Conservation (phyloP, 2,888 invertebrate species). For the Cheilosia soror region DNA sequence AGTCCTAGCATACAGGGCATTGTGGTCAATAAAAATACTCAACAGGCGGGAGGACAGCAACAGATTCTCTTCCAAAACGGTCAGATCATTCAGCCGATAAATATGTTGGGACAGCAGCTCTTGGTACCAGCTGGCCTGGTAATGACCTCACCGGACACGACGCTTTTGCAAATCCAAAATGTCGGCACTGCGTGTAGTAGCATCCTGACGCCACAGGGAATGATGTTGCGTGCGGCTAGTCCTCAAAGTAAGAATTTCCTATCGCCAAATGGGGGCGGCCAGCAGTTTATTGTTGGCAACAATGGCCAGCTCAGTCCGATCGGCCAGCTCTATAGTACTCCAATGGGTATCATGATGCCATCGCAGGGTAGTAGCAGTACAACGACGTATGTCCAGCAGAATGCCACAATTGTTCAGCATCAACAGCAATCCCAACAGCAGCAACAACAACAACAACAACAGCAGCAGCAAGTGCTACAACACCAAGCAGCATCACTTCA, state of each 20-base stretch:
- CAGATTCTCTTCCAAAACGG: slow-evolving; percentile 83
- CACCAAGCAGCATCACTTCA: slow-evolving; percentile 85
- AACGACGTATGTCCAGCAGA: slow-evolving; percentile 92
- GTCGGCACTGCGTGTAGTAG: slow-evolving; percentile 87
- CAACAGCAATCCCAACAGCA: slow-evolving; percentile 86
- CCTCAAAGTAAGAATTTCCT: slow-evolving; percentile 90
- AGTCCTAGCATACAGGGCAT: slow-evolving; percentile 91
- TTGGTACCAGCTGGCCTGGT: slow-evolving; percentile 94
- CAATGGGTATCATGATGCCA: slow-evolving; percentile 83
- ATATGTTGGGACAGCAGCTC: slow-evolving; percentile 92
- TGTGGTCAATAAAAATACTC: slow-evolving; percentile 84
- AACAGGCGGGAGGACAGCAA: slow-evolving; percentile 84
- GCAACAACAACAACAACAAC: slow-evolving; percentile 77
- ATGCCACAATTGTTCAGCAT: slow-evolving; percentile 93
- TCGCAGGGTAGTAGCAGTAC: slow-evolving; percentile 84
- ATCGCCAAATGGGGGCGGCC: slow-evolving; percentile 87
- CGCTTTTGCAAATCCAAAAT: slow-evolving; percentile 91
- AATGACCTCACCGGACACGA: slow-evolving; percentile 92
- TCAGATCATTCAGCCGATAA: slow-evolving; percentile 92
- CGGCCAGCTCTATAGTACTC: slow-evolving; percentile 83
- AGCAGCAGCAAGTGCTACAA: slow-evolving; percentile 86
- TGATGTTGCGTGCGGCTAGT: slow-evolving; percentile 91
- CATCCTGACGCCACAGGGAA: slow-evolving; percentile 88
- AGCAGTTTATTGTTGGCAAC: slow-evolving; percentile 90
- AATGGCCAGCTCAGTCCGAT: slow-evolving; percentile 92